These are phyloP conservation scores for Fissipunctia ypsillon DNA, from an alignment of 2,888 invertebrate species.

Conservation along the genomic window DNA sequence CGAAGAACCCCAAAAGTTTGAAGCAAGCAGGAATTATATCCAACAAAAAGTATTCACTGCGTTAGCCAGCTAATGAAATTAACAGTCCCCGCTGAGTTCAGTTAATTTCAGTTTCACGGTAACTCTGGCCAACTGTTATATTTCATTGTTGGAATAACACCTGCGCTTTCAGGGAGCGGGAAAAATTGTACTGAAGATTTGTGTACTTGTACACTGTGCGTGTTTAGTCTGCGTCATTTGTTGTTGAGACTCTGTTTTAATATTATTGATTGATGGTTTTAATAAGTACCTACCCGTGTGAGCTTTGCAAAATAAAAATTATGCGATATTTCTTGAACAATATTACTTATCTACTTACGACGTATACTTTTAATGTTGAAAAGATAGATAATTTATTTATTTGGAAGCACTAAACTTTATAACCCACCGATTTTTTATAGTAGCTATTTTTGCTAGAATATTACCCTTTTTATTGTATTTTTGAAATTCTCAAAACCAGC, in stretches of 20 bases:
- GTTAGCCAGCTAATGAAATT: conserved; percentile 67
- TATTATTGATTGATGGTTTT: not conserved
- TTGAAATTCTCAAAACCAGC: no score
- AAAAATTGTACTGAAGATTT: conserved; percentile 48
- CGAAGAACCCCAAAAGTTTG: conserved; percentile 59
- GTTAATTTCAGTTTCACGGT: conserved; percentile 68
- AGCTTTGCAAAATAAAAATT: no score
- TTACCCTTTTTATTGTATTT: no score
- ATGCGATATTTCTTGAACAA: no score
- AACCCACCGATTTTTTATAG: no score
- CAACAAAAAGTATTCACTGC: conserved; percentile 62
- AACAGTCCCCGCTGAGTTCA: conserved; percentile 69
- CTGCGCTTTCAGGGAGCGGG: conserved; percentile 51
- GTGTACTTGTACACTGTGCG: conserved; percentile 16
- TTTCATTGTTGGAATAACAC: conserved; percentile 64
- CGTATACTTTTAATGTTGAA: no score
- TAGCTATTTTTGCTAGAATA: no score
- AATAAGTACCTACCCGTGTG: no score
- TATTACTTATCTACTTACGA: no score
- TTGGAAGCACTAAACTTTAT: no score
- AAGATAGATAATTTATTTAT: no score
- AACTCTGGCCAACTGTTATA: conserved; percentile 68
- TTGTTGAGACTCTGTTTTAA: not conserved
- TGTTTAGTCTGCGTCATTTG: conserved; percentile 2
- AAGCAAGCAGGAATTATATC: conserved; percentile 56